Percentiles rank a stretch among this genome's conserved stretches.
These are phyloP conservation scores for Plumapathes pennacea DNA, from an alignment of 92 coral and sea anemone genomes.

Conservation along the genomic window DNA sequence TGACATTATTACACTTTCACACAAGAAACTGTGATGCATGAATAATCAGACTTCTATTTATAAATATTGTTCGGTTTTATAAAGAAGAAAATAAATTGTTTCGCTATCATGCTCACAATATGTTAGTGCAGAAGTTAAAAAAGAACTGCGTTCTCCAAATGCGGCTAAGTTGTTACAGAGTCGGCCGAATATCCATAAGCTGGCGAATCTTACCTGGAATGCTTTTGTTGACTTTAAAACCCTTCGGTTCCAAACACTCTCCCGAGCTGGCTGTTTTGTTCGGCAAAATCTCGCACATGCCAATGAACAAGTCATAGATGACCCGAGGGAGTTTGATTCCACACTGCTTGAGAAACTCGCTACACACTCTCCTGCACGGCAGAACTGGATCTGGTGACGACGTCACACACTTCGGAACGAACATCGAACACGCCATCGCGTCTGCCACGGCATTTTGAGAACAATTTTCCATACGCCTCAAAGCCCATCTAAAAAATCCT, in stretches of 20 bases:
- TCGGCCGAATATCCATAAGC: no score
- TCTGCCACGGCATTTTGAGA: background rate
- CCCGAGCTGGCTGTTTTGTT: conserved; percentile 17
- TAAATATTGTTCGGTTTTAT: no score
- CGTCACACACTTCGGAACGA: conserved; percentile 38
- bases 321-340: background rate
- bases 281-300: conserved; percentile 30
- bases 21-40: no score
- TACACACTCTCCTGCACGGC: conserved; percentile 63
- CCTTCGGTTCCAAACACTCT: conserved; percentile 58
- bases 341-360: conserved; percentile 57
- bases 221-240: conserved; percentile 37
- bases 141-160: no score
- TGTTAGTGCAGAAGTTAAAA: no score
- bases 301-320: background rate
- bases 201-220: conserved; percentile 4
- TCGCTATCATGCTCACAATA: no score
- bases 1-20: no score
- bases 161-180: no score
- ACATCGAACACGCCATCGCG: conserved; percentile 18
- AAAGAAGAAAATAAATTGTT: no score
- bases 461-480: background rate
- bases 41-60: no score
- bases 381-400: conserved; percentile 21
- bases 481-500: background rate